These are phyloP conservation scores for Arctopsyche grandis DNA, from an alignment of 1,140 invertebrate genomes.

Conservation along the genomic window DNA sequence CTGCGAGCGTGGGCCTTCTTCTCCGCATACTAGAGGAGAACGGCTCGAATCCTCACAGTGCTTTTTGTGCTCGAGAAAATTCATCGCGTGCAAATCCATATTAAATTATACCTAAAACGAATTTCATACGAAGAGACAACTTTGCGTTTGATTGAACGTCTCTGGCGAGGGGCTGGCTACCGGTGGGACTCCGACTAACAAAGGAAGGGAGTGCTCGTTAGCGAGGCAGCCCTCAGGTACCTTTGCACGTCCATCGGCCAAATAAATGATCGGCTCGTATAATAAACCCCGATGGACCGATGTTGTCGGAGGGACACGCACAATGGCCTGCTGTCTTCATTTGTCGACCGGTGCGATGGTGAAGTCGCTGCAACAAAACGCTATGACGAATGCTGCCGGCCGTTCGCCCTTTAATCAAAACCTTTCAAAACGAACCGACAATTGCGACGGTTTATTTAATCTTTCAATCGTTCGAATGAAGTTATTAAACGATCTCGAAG, in stretches of 20 bases:
- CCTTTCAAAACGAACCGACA: neutral
- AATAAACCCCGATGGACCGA: slow-evolving; percentile 15
- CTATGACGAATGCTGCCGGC: slow-evolving; percentile 7
- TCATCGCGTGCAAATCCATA: slow-evolving; percentile 25
- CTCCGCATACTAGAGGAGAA: neutral
- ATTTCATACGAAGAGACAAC: neutral
- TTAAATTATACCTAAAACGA: slow-evolving; percentile 11
- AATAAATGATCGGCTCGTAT: slow-evolving; percentile 18
- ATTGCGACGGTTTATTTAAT: too few species aligned
- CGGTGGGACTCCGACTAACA: neutral
- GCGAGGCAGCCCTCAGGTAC: neutral
- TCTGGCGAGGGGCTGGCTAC: neutral
- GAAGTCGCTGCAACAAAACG: neutral
- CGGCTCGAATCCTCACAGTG: neutral
- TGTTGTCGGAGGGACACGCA: neutral
- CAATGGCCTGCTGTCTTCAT: slow-evolving; percentile 22
- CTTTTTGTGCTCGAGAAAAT: neutral
- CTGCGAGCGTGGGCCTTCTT: slow-evolving; percentile 16
- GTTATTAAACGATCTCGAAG: too few species aligned
- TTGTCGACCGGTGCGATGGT: slow-evolving; percentile 6
- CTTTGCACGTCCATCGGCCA: neutral
- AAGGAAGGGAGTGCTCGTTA: slow-evolving; percentile 8
- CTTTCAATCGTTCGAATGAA: too few species aligned
- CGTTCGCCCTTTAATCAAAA: neutral
- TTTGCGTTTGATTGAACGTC: neutral